Evolutionary conservation across 2,888 invertebrate genomes (phyloP), one percentile per base, ranked within the genome.

Genomic region (Arenicola marina): DNA sequence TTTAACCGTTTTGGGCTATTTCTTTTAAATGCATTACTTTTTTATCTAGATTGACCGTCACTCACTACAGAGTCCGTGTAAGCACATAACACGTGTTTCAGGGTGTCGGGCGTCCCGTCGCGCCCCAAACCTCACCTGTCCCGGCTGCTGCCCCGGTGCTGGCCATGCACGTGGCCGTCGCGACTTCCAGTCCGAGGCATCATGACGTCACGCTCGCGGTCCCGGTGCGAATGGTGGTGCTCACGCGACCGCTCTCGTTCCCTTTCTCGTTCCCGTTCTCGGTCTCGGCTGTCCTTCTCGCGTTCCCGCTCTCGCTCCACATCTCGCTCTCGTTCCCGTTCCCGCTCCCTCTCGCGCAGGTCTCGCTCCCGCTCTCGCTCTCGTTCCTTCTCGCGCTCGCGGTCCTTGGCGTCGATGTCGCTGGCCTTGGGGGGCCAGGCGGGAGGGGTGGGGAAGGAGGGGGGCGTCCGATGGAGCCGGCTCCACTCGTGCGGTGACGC

Each of bases 401-500:
- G 66, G 54, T 55, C 53, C 44, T 57, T 48, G 48, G 48, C 61
- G 3, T 61, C 57, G 18, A 59, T 48, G 48, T 53, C 61, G 3
- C 61, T 58, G 18, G 45, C 38, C 28, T 33, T 32, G 15, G 59
- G 59, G 73, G 74, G 72, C 73, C 74, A 71, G 28, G 75, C 59
- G 7, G 76, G 71, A n/a, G 70, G 68, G 1, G 72, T 66, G n/a
- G 75, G 76, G 68, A 79, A 79, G 45, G 78, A 75, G 32, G 79
- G 75, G 3, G 80, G 78, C n/a, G 79, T 75, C 2, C 77, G 74
- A 62, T 77, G 76, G 18, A 79, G 67, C 15, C 76, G 70, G 63
- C 71, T 75, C 79, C 79, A 79, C 43, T 80, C 80, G 24, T 77
- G 78, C 26, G 78, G 75, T 11, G 76, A 70, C 24, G 72, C 66